These are phyloP conservation scores for Sminthurinus aureus DNA, from an alignment of 2,888 invertebrate species.

Conservation along the genomic window DNA sequence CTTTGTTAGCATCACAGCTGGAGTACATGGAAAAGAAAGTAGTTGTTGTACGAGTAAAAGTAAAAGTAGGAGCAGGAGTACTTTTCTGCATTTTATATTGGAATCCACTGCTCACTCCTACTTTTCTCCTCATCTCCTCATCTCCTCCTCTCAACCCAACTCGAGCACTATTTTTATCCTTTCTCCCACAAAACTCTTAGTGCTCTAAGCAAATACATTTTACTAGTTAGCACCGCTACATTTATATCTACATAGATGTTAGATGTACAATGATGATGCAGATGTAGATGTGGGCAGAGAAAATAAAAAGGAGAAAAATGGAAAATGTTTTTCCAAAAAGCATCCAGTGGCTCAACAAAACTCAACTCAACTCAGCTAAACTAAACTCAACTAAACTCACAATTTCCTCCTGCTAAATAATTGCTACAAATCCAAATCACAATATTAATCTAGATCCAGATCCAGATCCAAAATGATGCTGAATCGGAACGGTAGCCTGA, in stretches of 20 bases:
- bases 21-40: not conserved
- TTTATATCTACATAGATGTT: too few relatives aligned
- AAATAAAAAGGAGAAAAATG: not conserved
- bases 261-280: not conserved
- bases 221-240: too few relatives aligned
- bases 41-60: not conserved
- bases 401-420: not conserved
- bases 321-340: not conserved
- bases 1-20: slow-evolving; percentile 32
- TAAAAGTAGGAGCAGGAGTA: not conserved
- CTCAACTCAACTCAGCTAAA: too few relatives aligned
- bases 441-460: too few relatives aligned
- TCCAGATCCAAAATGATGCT: too few relatives aligned
- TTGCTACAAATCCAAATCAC: not conserved
- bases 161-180: not conserved
- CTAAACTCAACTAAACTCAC: too few relatives aligned
- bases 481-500: too few relatives aligned
- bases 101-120: not conserved
- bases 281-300: not conserved
- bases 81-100: not conserved
- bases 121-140: not conserved
- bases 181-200: not conserved
- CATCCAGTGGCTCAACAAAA: too few relatives aligned
- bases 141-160: not conserved
- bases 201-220: too few relatives aligned